phyloP scores from a whole-genome alignment of 1,140 invertebrate genomes.

The Achatina immaculata region DNA sequence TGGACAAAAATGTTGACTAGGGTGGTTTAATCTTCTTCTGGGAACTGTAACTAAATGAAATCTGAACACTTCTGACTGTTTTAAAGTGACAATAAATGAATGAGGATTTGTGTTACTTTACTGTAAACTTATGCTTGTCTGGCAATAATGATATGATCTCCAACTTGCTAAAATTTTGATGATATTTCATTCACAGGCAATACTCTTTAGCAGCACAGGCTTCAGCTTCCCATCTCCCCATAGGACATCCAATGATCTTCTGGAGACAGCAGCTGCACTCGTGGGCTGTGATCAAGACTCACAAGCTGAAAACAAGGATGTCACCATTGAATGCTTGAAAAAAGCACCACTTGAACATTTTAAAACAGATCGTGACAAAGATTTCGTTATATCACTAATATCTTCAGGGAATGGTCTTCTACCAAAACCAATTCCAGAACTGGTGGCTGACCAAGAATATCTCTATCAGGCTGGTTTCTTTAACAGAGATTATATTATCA shows the following conservation, averaged over 20 bases:
- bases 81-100: too few relatives aligned
- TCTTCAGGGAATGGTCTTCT: background rate
- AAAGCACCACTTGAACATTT: background rate
- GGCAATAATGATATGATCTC: too few relatives aligned
- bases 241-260: background rate
- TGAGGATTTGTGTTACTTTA: too few relatives aligned
- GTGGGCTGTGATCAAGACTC: too few relatives aligned
- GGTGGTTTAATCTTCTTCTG: too few relatives aligned
- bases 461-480: background rate
- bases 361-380: background rate
- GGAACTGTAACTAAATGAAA: too few relatives aligned
- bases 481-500: slow-evolving; percentile 2
- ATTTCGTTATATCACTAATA: background rate
- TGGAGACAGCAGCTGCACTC: background rate
- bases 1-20: too few relatives aligned
- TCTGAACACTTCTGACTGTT: too few relatives aligned
- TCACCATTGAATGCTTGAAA: background rate
- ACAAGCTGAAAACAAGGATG: background rate
- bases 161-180: background rate
- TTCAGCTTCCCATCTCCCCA: background rate
- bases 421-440: background rate
- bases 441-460: background rate
- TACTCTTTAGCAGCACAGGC: background rate
- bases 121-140: too few relatives aligned
- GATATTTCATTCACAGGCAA: background rate